phyloP scores from a whole-genome alignment of 2,888 invertebrate species.

The Chorisops tibialis region DNA sequence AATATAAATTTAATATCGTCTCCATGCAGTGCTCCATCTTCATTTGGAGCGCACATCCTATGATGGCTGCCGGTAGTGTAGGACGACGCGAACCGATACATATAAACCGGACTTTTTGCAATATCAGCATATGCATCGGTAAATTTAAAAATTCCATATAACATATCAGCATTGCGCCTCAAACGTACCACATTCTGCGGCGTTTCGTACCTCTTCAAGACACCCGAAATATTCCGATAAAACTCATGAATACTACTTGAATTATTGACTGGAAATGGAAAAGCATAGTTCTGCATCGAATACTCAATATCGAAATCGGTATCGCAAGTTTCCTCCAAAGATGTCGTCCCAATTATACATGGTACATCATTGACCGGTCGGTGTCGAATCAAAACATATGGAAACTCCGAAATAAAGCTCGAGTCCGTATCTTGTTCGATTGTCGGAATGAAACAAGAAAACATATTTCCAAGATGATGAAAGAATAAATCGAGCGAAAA shows the following conservation, averaged over 20 bases:
- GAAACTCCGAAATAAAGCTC: background rate
- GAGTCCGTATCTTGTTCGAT: slow-evolving; percentile 5
- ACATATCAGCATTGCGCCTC: slow-evolving; percentile 1
- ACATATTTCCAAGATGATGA: slow-evolving; percentile 10
- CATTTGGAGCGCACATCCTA: background rate
- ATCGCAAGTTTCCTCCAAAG: slow-evolving; percentile 27
- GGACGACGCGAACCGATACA: slow-evolving; percentile 2
- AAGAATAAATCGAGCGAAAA: background rate
- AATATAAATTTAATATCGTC: slow-evolving; percentile 14
- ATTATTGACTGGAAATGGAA: background rate
- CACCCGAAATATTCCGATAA: background rate
- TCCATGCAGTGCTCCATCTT: slow-evolving; percentile 16
- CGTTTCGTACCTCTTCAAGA: background rate
- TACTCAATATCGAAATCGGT: background rate
- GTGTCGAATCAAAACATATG: background rate
- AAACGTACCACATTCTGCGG: background rate
- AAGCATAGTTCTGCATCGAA: background rate
- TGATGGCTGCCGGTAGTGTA: background rate
- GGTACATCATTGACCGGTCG: slow-evolving; percentile 25
- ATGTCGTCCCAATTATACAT: slow-evolving; percentile 28
- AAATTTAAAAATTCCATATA: slow-evolving; percentile 9
- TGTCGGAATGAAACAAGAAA: slow-evolving; percentile 21
- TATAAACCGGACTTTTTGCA: slow-evolving; percentile 3
- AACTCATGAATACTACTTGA: background rate
- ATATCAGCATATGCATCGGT: background rate